Evolutionary conservation across 1,140 invertebrate genomes (phyloP), one percentile per base, ranked within the genome.

Genomic region (Hyles euphorbiae): DNA sequence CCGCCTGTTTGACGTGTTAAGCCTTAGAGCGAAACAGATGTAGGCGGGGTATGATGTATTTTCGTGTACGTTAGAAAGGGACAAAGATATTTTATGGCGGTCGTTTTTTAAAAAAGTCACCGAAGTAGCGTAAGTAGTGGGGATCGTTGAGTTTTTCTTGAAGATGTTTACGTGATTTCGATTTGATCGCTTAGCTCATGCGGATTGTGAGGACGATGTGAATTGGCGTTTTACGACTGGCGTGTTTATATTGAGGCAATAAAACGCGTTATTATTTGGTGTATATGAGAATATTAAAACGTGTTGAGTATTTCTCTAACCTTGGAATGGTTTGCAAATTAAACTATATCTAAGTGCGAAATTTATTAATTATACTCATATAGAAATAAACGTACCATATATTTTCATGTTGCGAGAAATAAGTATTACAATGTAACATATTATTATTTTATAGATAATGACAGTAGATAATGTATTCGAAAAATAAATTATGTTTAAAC

Each of bases 141-240:
- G 83, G 85, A 88, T 87, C 81, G 81, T 80, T 81, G 81, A 85
- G 82, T 86, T 88, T 88, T 88, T 88, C 83, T 88, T 87, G 73
- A 87, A 88, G 85, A 87, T 86, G 82, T 88, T 88, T 88, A 86
- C 79, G 79, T 83, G 78, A 72, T 83, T 81, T 76, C 81, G 75
- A 85, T 87, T 87, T 85, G 81, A 88, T 88, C 83, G 82, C 67
- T 78, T 76, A 58, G 74, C 63, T 70, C 70, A 68, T 65, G 68
- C 60, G 56, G 53, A 71, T 69, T 76, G 63, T 82, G n/a, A 47
- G 34, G 44, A 10, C 61, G 45, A 7, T 3, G 44, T 61, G 68
- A 65, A 87, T 79, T 85, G 84, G 81, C 45, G 36, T 48, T 53
- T 53, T 53, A 43, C 51, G 34, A 34, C 33, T 53, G n/a, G 34